A percentile compares a stretch with the other conserved stretches of the same genome.
These are phyloP conservation scores for Polyommatus iphigenia DNA, from an alignment of 2,888 invertebrate genomes.

Conservation along the genomic window DNA sequence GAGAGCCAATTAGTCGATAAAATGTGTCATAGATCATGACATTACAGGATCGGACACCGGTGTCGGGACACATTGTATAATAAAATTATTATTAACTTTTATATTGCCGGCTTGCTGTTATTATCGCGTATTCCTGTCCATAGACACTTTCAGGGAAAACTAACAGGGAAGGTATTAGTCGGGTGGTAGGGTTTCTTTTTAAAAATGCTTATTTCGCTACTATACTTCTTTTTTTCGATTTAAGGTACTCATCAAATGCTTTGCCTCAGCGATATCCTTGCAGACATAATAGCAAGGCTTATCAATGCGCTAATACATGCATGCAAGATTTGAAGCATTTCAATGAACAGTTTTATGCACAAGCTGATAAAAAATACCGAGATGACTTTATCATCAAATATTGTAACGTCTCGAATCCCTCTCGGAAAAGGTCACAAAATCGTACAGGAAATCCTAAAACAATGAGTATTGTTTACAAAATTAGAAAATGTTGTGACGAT, in stretches of 20 bases:
- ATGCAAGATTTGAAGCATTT: conserved; percentile 32
- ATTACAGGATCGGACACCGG: too few species aligned
- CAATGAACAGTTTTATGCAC: conserved; percentile 32
- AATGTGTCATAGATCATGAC: too few species aligned
- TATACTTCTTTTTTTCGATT: conserved; percentile 23
- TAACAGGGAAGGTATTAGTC: conserved; percentile 28
- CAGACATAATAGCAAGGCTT: conserved; percentile 29
- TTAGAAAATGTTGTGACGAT: conserved; percentile 32
- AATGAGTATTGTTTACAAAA: conserved; percentile 32
- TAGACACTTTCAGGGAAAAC: conserved; percentile 30
- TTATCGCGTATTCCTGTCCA: conserved; percentile 30
- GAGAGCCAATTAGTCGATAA: too few species aligned
- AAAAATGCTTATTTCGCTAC: conserved; percentile 30
- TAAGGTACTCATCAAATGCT: conserved; percentile 29
- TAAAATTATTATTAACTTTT: conserved; percentile 29
- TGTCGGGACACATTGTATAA: too few species aligned
- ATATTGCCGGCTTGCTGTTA: conserved; percentile 29
- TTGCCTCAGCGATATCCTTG: conserved; percentile 30
- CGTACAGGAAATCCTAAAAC: conserved; percentile 31
- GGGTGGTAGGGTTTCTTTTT: conserved; percentile 30
- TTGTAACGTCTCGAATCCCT: conserved; percentile 26
- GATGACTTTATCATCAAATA: conserved; percentile 33
- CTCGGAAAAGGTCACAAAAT: conserved; percentile 31
- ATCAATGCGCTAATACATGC: conserved; percentile 31
- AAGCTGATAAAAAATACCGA: conserved; percentile 31